Conservation (phyloP, 2,797 vertebrate genomes). For the Lacerta viridis region DNA sequence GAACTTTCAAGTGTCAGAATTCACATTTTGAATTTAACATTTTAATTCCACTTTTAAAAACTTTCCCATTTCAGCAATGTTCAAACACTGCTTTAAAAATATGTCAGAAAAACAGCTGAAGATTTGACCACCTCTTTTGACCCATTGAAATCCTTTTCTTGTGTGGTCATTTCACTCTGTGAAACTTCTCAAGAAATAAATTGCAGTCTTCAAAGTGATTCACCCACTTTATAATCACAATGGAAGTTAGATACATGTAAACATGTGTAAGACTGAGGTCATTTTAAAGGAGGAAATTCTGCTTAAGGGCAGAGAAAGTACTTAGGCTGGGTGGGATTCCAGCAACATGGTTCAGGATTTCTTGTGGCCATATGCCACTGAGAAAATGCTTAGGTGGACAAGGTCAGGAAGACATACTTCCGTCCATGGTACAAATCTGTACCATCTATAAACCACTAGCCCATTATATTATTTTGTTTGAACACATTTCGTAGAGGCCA, state of each 20-base stretch:
- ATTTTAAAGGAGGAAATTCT: background rate
- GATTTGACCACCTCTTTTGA: background rate
- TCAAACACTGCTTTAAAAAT: background rate
- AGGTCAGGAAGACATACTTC: background rate
- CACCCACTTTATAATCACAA: background rate
- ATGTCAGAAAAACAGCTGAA: background rate
- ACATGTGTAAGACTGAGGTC: too few species aligned
- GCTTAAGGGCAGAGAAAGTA: background rate
- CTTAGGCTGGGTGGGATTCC: background rate
- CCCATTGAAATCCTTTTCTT: background rate
- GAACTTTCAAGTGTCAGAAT: background rate
- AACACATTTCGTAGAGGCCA: background rate
- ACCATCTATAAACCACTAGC: background rate
- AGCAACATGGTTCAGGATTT: background rate
- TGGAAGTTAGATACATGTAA: background rate
- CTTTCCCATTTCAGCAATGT: background rate
- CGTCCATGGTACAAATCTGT: background rate
- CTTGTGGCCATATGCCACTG: too few species aligned
- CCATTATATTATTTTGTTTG: constrained; percentile 9
- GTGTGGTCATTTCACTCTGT: background rate
- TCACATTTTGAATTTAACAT: background rate
- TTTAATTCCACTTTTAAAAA: background rate
- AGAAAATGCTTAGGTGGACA: background rate
- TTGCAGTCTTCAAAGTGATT: background rate
- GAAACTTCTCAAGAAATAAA: background rate